Evolutionary conservation across 2,888 invertebrate species (phyloP), one percentile per base, ranked within the genome.

Genomic region (Scaptomyza flava): DNA sequence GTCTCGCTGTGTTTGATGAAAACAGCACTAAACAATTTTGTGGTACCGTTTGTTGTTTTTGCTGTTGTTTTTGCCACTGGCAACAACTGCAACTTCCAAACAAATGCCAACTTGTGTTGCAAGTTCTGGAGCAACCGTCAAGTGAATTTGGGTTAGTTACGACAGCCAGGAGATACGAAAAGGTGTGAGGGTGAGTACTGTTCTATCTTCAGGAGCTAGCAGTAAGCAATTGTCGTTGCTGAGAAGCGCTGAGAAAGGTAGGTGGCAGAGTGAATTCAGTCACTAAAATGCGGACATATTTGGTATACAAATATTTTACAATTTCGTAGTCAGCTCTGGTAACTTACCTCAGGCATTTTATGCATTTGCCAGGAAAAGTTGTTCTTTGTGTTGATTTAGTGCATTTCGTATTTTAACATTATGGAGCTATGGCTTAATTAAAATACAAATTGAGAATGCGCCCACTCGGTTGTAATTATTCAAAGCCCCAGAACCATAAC

Each of bases 351-450:
- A 56, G 74, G 59, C 46, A 60, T 74, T 70, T 50, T 17, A 70
- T 67, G 67, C 54, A 81, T 70, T 65, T 60, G 30, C n/a, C 59
- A 38, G 23, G 14, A 14, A 42, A 62, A 67, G 80, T 45, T 68
- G 17, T 41, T 61, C 27, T 58, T 68, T 56, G 46, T 70, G 62
- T 51, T 81, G 73, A 70, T 78, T 80, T 69, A 76, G 50, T 57
- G 38, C 38, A 63, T 60, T 68, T 50, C 42, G 33, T 11, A 57
- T 64, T 36, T 27, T 9, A 31, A 51, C 30, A 48, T 41, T 34
- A 46, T 50, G 45, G 12, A 58, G 45, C 51, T 51, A 70, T 66
- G 67, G 81, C 86, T 86, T 83, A 61, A 83, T 83, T 86, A 83
- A 67, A 74, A 72, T 47, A 54, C 62, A 72, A 77, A 68, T 73